phyloP scores from a whole-genome alignment of 2,888 invertebrate species.

The Diplolepis rosae region DNA sequence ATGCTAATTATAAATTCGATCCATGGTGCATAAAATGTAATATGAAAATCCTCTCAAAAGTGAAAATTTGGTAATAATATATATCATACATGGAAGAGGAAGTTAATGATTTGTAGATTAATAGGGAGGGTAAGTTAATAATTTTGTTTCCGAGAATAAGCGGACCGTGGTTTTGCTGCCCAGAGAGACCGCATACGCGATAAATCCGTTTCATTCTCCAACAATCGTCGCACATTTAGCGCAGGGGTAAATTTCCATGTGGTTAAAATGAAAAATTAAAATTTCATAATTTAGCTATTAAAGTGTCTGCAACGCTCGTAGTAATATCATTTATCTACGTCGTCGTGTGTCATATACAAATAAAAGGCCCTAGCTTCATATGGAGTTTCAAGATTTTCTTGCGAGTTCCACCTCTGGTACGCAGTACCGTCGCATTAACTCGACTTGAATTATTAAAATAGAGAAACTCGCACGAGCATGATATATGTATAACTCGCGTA shows the following conservation, averaged over 20 bases:
- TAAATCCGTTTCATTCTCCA: slow-evolving; percentile 12
- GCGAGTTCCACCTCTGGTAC: slow-evolving; percentile 17
- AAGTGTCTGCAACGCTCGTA: neutral
- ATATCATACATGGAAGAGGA: neutral
- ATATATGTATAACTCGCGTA: neutral
- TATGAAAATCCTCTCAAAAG: neutral
- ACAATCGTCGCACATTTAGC: neutral
- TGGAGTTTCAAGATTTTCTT: slow-evolving; percentile 37
- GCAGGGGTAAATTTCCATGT: neutral
- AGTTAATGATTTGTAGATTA: slow-evolving; percentile 27
- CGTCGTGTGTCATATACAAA: slow-evolving; percentile 32
- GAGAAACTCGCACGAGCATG: slow-evolving; percentile 22
- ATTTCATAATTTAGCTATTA: slow-evolving; percentile 41
- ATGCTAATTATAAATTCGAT: neutral
- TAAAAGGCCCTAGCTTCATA: slow-evolving; percentile 36
- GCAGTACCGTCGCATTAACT: slow-evolving; percentile 24
- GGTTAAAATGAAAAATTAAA: slow-evolving; percentile 35
- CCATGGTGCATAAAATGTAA: neutral
- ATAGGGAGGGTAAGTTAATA: slow-evolving; percentile 7
- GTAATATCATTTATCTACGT: slow-evolving; percentile 37
- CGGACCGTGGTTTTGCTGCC: neutral
- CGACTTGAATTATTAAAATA: slow-evolving; percentile 38
- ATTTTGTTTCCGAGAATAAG: slow-evolving; percentile 8
- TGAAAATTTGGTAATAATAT: neutral
- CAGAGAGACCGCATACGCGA: neutral